Base-by-base conservation (phyloP, 2,113 vertebrate genomes). In the Eublepharis macularius region DNA sequence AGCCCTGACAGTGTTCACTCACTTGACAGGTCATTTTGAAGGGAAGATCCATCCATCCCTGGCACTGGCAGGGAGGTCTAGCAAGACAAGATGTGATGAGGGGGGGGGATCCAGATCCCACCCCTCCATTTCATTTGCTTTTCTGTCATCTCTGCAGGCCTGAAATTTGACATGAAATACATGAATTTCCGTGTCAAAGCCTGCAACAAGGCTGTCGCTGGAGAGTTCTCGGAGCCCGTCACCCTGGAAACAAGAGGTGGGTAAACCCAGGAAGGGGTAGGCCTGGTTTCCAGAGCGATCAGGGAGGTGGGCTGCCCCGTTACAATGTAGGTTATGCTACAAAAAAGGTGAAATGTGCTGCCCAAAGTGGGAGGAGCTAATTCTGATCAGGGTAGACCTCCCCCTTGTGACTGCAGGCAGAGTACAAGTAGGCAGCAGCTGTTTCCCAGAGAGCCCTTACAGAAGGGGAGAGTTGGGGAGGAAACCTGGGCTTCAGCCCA, bases 131-230 rank as follows among this genome's bases (percentile, higher is more conserved):
- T 51, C 24, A 63, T 63, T 24, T 29, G 1, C 14, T 36, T 21
- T 41, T 4, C 34, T 41, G 0, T 8, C 29, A 32, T 80, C 41
- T 51, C 87, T 5, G 0, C 87, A 97, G 96, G 96, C 87, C 92
- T 98, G 85, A 98, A 97, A 70, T 99, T 99, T 75, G 98, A 99
- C 90, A 99, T 98, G 76, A 98, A 97, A 2, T 99, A 96, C 95
- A 97, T 99, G 94, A 99, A 98, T 7, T 98, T 99, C 81, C 97
- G 98, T 0, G 98, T 99, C 63, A 98, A 94, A 89, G 98, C 98
- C 0, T 99, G 98, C 43, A 99, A 99, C 94, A 99, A 99, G 91
- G 98, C 98, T 0, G 98, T 99, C 82, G 97, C 98, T 0, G 98
- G 98, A n/a, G 98, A 99, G 80, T 99, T 99, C 95, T 99, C 98